A percentile compares a stretch with the other conserved stretches of the same genome.
phyloP scores from a whole-genome alignment of 2,888 invertebrate genomes.

The Dryomyza anilis region DNA sequence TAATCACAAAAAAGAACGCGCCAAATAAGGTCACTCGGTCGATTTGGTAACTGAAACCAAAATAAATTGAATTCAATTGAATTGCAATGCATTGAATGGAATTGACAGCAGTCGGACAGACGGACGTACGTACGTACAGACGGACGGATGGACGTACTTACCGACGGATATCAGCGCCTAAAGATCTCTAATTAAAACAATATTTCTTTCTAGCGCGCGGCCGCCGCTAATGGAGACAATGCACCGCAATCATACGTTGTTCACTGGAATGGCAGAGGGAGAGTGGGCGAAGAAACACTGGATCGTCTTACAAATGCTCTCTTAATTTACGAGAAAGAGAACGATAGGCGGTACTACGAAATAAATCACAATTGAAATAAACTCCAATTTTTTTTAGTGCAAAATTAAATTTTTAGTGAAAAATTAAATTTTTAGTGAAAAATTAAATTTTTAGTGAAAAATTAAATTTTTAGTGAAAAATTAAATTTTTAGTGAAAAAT shows the following conservation, averaged over 20 bases:
- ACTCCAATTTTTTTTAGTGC: no score
- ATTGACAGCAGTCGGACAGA: slow-evolving; percentile 12
- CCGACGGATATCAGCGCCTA: slow-evolving; percentile 23
- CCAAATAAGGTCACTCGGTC: slow-evolving; percentile 25
- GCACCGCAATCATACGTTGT: background rate
- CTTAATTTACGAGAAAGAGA: background rate
- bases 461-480: no score
- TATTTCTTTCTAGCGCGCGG: slow-evolving; percentile 22
- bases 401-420: no score
- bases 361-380: background rate
- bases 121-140: no score
- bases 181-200: slow-evolving; percentile 27
- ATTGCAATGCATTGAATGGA: slow-evolving; percentile 3
- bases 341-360: background rate
- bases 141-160: no score
- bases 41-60: slow-evolving; percentile 2
- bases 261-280: background rate
- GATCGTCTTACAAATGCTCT: no score
- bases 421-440: no score
- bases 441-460: no score
- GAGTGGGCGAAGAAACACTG: no score
- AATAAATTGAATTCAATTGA: slow-evolving; percentile 4
- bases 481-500: no score
- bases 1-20: background rate
- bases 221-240: slow-evolving; percentile 21